Evolutionary conservation across 2,113 vertebrate species (phyloP).

Genomic region (Ceyx cyanopectus): DNA sequence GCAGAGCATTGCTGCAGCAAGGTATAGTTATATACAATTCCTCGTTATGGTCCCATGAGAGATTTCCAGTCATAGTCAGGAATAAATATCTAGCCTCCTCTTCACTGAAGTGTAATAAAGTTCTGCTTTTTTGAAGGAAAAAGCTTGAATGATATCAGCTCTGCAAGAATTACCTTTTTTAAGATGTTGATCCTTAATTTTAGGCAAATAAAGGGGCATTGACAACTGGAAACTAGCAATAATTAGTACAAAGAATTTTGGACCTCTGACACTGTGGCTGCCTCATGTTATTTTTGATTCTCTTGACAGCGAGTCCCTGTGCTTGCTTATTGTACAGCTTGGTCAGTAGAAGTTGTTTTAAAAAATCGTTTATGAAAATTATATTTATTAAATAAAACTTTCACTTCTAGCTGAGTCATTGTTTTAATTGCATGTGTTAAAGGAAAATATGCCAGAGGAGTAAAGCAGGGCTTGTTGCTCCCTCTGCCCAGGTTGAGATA

Average conservation of each 20-base stretch:
- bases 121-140: neutral
- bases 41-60: neutral
- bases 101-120: neutral
- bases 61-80: neutral
- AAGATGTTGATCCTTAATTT: neutral
- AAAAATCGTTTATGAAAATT: constrained; percentile 81
- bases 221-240: constrained; percentile 55
- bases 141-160: neutral
- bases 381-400: constrained; percentile 91
- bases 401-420: constrained; percentile 26
- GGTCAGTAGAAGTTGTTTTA: constrained; percentile 76
- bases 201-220: neutral
- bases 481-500: fast-evolving
- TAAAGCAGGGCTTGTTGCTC: neutral
- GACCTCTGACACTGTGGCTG: constrained; percentile 72
- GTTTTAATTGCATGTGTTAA: constrained; percentile 9
- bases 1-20: neutral
- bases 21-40: neutral
- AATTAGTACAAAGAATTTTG: constrained; percentile 32
- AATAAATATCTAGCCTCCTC: neutral
- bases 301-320: neutral
- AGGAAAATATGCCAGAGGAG: neutral
- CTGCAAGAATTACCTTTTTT: neutral
- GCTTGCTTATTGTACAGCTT: constrained; percentile 66
- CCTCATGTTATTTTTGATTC: constrained; percentile 21